Evolutionary conservation across 2,113 vertebrate species (phyloP).

Genomic region (Lathamus discolor): DNA sequence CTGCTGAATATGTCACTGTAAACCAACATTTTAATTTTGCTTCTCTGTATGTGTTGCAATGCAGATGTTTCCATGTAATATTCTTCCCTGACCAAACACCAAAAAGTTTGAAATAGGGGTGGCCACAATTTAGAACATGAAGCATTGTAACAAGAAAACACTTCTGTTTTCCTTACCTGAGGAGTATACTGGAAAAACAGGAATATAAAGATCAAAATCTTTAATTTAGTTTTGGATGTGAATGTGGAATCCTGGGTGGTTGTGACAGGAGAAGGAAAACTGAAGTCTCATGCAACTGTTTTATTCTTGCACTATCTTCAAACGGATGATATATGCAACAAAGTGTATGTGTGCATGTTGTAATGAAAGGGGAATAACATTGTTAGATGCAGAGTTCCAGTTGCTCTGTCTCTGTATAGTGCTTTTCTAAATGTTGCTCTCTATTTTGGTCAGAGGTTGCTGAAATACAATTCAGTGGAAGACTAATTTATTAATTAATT

Average conservation of each 20-base stretch:
- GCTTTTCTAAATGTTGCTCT: not conserved
- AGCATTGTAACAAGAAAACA: not conserved
- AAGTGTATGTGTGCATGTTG: not conserved
- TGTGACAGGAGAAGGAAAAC: not conserved
- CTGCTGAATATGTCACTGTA: not conserved
- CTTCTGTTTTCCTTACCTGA: not conserved
- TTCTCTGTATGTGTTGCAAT: not conserved
- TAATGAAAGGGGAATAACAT: not conserved
- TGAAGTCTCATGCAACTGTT: not conserved
- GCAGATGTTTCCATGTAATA: not conserved
- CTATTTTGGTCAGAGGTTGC: not conserved
- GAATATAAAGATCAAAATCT: not conserved
- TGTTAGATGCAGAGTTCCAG: not conserved
- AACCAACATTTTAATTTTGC: not conserved
- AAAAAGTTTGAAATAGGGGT: not conserved
- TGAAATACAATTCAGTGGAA: not conserved
- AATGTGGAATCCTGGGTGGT: not conserved
- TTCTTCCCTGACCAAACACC: not conserved
- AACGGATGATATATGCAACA: not conserved
- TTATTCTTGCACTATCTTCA: not conserved
- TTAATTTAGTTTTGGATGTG: not conserved
- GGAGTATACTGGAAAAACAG: not conserved
- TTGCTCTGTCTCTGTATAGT: not conserved
- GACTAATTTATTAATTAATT: conserved; percentile 19
- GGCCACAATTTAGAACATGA: not conserved